Evolutionary conservation across 2,797 vertebrate species (phyloP).

Genomic region (Iguana delicatissima): DNA sequence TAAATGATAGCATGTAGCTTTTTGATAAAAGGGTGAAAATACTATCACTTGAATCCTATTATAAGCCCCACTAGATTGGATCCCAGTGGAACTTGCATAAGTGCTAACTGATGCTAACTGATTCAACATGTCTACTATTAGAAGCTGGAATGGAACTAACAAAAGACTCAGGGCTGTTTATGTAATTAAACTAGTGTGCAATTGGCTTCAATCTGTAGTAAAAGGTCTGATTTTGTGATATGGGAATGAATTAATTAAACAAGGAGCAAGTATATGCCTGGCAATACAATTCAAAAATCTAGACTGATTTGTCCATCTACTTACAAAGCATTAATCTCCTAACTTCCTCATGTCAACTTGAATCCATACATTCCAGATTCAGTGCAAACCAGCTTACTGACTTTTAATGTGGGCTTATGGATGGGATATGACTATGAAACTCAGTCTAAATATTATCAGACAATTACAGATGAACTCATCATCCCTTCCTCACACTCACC

Average conservation of each 20-base stretch:
- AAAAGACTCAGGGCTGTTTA: no score
- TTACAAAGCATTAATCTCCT: neutral
- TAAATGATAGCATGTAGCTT: neutral
- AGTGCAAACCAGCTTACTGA: neutral
- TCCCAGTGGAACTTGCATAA: no score
- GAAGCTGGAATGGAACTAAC: no score
- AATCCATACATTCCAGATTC: neutral
- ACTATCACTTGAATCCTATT: neutral
- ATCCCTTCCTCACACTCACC: conserved; percentile 33
- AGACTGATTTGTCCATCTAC: neutral
- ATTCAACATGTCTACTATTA: no score
- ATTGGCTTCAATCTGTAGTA: neutral
- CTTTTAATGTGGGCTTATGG: neutral
- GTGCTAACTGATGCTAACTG: no score
- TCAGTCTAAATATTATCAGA: conserved; percentile 55
- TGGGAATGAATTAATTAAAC: neutral
- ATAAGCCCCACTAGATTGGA: neutral
- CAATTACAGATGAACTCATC: conserved; percentile 62
- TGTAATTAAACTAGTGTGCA: neutral
- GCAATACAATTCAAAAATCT: neutral
- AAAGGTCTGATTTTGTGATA: neutral
- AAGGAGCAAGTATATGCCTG: neutral
- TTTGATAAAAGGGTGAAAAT: neutral
- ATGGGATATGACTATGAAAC: conserved; percentile 25
- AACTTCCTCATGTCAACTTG: neutral